These are phyloP conservation scores for Sitophilus oryzae DNA, from an alignment of 1,140 invertebrate genomes.

Conservation along the genomic window DNA sequence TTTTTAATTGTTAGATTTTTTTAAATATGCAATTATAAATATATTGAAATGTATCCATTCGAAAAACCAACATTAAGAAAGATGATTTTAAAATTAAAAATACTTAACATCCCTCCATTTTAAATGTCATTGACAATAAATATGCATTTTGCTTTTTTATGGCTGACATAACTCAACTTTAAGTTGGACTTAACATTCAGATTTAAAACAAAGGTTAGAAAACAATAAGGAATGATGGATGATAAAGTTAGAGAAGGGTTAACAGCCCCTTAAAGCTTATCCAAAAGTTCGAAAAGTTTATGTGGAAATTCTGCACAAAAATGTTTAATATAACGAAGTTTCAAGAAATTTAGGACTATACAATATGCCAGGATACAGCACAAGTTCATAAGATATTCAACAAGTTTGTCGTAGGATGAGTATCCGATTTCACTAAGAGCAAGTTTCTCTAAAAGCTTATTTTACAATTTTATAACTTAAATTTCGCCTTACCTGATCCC, in stretches of 20 bases:
- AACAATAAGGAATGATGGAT: no score
- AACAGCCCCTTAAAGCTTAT: no score
- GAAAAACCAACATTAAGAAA: not conserved
- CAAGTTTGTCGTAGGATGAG: constrained; percentile 14
- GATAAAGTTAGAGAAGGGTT: no score
- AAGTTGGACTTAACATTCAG: no score
- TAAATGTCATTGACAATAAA: constrained; percentile 17
- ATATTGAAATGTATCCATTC: no score
- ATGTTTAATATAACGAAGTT: constrained; percentile 19
- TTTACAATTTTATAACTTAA: constrained; percentile 7
- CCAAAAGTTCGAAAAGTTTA: not conserved
- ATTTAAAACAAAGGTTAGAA: no score
- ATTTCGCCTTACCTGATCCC: no score
- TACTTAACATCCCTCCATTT: constrained; percentile 11
- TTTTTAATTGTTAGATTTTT: not conserved
- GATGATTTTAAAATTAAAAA: not conserved
- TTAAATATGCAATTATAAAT: not conserved
- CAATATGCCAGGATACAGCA: constrained; percentile 17
- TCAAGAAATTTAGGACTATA: constrained; percentile 11
- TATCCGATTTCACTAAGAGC: constrained; percentile 9
- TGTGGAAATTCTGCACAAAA: not conserved
- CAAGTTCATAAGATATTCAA: constrained; percentile 20
- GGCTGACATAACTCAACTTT: no score
- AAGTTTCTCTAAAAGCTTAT: not conserved
- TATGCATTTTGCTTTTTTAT: not conserved